phyloP scores from a whole-genome alignment of 2,797 vertebrate genomes.

The Crenuchus spilurus region DNA sequence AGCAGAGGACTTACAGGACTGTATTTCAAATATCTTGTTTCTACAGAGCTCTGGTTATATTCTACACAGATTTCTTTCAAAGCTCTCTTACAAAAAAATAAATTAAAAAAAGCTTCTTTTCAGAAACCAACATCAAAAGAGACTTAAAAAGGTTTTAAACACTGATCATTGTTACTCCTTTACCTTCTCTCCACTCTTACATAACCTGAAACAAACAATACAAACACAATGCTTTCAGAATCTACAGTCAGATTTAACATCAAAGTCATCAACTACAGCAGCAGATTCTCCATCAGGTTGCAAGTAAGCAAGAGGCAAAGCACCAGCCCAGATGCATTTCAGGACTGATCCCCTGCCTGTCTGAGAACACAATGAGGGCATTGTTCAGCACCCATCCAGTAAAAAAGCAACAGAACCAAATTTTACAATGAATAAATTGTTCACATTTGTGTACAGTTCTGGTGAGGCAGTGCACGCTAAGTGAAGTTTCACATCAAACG shows the following conservation, averaged over 20 bases:
- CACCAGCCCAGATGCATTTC: slow-evolving; percentile 45
- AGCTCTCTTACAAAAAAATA: too few species aligned
- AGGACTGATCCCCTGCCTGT: slow-evolving; percentile 38
- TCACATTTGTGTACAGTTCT: slow-evolving; percentile 35
- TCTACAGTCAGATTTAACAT: background rate
- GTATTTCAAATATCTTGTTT: too few species aligned
- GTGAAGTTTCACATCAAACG: slow-evolving; percentile 32
- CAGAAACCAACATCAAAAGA: too few species aligned
- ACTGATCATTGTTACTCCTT: background rate
- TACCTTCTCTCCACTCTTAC: background rate
- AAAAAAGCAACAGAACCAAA: slow-evolving; percentile 54
- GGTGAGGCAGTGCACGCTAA: slow-evolving; percentile 34
- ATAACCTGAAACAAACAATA: slow-evolving; percentile 1
- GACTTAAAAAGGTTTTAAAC: too few species aligned
- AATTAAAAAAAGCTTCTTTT: too few species aligned
- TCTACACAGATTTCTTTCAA: too few species aligned
- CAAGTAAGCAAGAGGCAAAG: slow-evolving; percentile 23
- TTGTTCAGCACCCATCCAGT: slow-evolving; percentile 55
- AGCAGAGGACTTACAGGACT: too few species aligned
- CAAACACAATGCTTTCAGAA: slow-evolving; percentile 3
- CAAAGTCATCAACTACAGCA: slow-evolving; percentile 11
- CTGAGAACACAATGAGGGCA: slow-evolving; percentile 52
- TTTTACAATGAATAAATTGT: slow-evolving; percentile 53
- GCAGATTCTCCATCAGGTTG: slow-evolving; percentile 22
- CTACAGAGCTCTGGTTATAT: too few species aligned